Percentiles rank a stretch among this genome's conserved stretches.
Conservation (phyloP, 2,113 vertebrate species). For the human region DNA sequence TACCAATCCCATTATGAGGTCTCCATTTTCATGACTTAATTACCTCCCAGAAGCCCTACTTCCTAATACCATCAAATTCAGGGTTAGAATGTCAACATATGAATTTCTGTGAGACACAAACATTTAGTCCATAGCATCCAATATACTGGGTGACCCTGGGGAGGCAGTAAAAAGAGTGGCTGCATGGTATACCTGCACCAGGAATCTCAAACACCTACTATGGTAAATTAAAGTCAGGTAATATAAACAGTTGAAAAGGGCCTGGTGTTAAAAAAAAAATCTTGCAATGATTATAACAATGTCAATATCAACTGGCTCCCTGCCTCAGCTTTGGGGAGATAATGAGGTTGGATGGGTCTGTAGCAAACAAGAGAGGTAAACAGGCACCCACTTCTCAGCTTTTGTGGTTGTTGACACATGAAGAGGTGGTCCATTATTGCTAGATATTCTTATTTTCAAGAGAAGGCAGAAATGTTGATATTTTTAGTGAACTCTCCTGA, state of each 20-base stretch:
- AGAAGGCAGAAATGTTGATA: neutral
- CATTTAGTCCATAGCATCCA: neutral
- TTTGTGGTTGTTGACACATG: neutral
- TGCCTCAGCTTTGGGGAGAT: neutral
- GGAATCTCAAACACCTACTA: neutral
- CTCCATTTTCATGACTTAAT: neutral
- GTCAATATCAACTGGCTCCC: neutral
- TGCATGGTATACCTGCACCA: fast-evolving
- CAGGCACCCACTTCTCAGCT: neutral
- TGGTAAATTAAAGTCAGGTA: neutral
- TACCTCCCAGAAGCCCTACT: neutral
- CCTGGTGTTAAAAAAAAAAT: neutral
- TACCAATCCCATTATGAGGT: neutral
- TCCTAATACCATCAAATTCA: neutral
- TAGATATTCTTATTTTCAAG: neutral
- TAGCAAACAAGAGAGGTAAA: neutral
- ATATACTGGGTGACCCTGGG: neutral
- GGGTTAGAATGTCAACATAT: neutral
- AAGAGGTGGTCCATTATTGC: neutral
- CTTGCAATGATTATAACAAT: neutral
- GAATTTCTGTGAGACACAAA: neutral
- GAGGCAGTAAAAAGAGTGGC: neutral
- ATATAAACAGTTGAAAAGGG: neutral
- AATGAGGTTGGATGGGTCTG: neutral
- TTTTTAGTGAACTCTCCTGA: neutral